Conservation (phyloP, 2,113 vertebrate species). For the Aplodontia rufa region DNA sequence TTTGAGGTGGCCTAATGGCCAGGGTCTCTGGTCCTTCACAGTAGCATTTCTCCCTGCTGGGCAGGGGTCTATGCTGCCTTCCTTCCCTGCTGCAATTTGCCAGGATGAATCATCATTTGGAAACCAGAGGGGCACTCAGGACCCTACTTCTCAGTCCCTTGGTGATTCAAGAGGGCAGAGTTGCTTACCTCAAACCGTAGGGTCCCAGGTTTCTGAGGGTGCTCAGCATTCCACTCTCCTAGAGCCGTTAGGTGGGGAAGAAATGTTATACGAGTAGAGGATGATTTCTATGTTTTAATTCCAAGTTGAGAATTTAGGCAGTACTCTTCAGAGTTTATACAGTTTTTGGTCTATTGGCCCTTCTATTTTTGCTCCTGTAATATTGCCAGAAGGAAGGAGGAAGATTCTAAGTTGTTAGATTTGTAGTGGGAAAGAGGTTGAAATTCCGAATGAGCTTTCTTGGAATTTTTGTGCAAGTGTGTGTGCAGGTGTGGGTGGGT, state of each 20-base stretch:
- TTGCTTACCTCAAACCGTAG: not conserved
- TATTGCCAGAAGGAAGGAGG: not conserved
- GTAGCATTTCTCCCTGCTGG: accelerated
- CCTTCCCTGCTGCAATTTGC: not conserved
- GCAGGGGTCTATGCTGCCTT: not conserved
- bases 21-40: not conserved
- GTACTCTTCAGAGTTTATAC: not conserved
- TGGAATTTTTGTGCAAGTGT: not conserved
- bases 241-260: not conserved
- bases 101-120: not conserved
- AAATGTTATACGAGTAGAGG: not conserved
- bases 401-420: not conserved
- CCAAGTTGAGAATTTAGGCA: not conserved
- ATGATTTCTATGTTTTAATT: not conserved
- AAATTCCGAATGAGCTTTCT: not conserved
- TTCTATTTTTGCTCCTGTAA: not conserved
- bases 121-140: not conserved
- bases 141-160: not conserved
- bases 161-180: not conserved
- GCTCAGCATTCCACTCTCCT: accelerated
- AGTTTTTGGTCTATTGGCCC: not conserved
- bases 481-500: accelerated
- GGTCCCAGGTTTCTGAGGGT: not conserved
- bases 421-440: not conserved
- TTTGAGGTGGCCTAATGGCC: not conserved